Evolutionary conservation across 2,113 vertebrate species (phyloP).

Genomic region (Centropus bengalensis): DNA sequence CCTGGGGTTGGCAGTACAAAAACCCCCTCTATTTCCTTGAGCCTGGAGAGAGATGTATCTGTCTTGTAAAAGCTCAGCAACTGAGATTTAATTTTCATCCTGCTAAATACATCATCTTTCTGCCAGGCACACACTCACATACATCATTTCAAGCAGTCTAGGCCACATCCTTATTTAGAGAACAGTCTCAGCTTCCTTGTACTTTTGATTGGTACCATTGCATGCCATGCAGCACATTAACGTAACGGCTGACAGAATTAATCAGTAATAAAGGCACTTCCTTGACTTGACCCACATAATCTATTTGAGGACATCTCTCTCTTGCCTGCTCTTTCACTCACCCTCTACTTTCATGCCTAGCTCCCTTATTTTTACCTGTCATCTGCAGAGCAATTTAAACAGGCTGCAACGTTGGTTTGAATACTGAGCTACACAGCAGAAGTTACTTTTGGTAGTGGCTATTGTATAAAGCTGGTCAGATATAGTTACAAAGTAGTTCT

Average conservation of each 20-base stretch:
- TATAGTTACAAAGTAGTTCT: neutral
- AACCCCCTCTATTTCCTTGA: neutral
- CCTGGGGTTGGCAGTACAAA: neutral
- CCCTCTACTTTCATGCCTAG: constrained; percentile 29
- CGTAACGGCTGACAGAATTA: constrained; percentile 57
- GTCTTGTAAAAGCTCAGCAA: neutral
- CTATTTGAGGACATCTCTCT: constrained; percentile 38
- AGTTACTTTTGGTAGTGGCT: neutral
- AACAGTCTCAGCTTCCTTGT: constrained; percentile 26
- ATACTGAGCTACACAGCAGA: neutral
- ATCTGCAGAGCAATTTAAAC: neutral
- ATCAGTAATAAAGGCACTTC: constrained; percentile 46
- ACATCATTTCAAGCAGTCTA: constrained; percentile 18
- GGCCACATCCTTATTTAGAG: constrained; percentile 59
- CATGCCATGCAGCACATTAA: constrained; percentile 29
- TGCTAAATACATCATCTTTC: constrained; percentile 9
- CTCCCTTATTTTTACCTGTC: neutral
- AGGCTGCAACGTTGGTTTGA: neutral
- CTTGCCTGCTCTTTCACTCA: constrained; percentile 26
- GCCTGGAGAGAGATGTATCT: neutral
- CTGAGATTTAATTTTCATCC: constrained; percentile 28
- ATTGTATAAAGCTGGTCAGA: neutral
- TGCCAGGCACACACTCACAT: constrained; percentile 6
- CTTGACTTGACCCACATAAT: constrained; percentile 47
- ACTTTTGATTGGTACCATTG: neutral